Conservation (phyloP, 2,888 invertebrate species). For the Altica lythri region DNA sequence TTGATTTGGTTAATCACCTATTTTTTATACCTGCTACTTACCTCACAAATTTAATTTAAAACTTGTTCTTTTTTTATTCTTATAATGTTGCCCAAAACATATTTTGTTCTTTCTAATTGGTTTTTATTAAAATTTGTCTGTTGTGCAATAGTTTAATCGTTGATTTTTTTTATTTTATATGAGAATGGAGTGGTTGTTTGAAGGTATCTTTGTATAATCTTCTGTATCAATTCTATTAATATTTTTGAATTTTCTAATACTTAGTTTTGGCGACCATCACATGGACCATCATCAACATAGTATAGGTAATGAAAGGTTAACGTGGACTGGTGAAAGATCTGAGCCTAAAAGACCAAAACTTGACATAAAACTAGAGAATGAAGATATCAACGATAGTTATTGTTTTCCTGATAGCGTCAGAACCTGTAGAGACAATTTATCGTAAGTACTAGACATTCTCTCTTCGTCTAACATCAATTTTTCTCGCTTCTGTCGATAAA, state of each 20-base stretch:
- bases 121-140: too few relatives aligned
- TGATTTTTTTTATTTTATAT: not conserved
- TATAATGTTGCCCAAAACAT: too few relatives aligned
- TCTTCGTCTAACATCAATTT: slow-evolving; percentile 3
- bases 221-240: not conserved
- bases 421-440: slow-evolving; percentile 52
- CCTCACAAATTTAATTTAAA: too few relatives aligned
- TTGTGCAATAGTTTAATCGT: not conserved
- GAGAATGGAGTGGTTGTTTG: too few relatives aligned
- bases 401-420: slow-evolving; percentile 63
- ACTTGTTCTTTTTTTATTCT: too few relatives aligned
- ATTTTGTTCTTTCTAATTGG: too few relatives aligned
- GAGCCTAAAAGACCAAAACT: slow-evolving; percentile 66
- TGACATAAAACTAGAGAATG: slow-evolving; percentile 74
- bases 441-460: slow-evolving; percentile 48
- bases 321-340: slow-evolving; percentile 59
- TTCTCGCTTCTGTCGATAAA: not conserved
- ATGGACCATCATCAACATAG: slow-evolving; percentile 59
- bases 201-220: too few relatives aligned
- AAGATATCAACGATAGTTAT: slow-evolving; percentile 72
- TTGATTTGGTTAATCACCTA: too few relatives aligned
- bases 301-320: slow-evolving; percentile 47
- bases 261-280: slow-evolving; percentile 69
- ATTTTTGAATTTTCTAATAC: too few relatives aligned
- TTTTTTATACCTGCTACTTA: too few relatives aligned